A percentile compares a stretch with the other conserved stretches of the same genome.
These are phyloP conservation scores for Patella caerulea DNA, from an alignment of 2,888 invertebrate genomes.

Conservation along the genomic window DNA sequence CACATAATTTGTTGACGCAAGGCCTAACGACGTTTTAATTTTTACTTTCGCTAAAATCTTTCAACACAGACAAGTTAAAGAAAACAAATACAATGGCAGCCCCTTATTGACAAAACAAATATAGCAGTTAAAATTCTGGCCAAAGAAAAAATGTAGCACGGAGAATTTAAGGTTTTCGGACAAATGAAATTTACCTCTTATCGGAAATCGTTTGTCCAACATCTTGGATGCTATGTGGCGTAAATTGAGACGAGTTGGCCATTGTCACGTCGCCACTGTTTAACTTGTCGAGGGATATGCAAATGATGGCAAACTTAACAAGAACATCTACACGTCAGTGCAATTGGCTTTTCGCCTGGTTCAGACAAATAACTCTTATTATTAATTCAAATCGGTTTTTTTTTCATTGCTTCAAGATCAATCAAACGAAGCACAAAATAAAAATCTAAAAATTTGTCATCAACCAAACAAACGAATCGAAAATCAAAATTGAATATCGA, in stretches of 20 bases:
- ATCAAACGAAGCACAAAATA: too few relatives aligned
- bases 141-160: constrained; percentile 26
- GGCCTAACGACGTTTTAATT: constrained; percentile 17
- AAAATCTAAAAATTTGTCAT: too few relatives aligned
- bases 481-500: too few relatives aligned
- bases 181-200: constrained; percentile 32
- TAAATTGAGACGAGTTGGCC: constrained; percentile 23
- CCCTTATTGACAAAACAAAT: constrained; percentile 33
- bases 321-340: not conserved
- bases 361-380: too few relatives aligned
- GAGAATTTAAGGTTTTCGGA: constrained; percentile 32
- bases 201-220: constrained; percentile 32
- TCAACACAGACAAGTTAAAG: constrained; percentile 11
- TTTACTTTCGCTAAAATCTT: constrained; percentile 22
- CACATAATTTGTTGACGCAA: not conserved
- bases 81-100: constrained; percentile 33
- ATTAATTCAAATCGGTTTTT: too few relatives aligned
- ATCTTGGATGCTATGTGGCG: constrained; percentile 19
- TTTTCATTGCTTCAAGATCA: too few relatives aligned
- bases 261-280: constrained; percentile 28
- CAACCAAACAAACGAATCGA: too few relatives aligned
- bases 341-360: not conserved
- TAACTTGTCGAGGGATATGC: constrained; percentile 24
- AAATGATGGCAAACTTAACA: constrained; percentile 13
- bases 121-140: constrained; percentile 23